phyloP scores from a whole-genome alignment of 2,113 vertebrate species.

The Toxotes jaculatrix region DNA sequence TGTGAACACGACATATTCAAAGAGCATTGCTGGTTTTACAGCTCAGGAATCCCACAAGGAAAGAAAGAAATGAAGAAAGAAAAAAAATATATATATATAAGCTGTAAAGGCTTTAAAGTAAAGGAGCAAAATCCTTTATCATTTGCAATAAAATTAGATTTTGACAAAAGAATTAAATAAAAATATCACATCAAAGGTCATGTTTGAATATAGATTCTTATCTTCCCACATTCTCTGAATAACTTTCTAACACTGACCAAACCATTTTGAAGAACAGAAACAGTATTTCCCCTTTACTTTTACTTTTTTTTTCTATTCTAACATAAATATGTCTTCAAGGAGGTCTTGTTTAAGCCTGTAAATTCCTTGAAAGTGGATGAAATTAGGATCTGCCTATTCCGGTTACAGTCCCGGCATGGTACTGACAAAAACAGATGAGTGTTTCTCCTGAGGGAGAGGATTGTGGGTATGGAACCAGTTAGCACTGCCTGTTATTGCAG shows the following conservation, averaged over 20 bases:
- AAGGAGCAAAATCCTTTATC: conserved; percentile 26
- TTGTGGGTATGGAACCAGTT: conserved; percentile 78
- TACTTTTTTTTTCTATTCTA: background rate
- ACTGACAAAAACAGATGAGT: conserved; percentile 80
- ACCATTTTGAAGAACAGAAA: conserved; percentile 56
- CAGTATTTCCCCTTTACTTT: conserved; percentile 28
- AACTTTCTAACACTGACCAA: conserved; percentile 55
- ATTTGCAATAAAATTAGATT: conserved; percentile 47
- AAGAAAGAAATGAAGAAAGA: background rate
- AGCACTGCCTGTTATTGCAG: conserved; percentile 81
- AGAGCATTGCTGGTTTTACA: background rate
- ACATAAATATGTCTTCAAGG: conserved; percentile 74
- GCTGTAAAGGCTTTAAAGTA: background rate
- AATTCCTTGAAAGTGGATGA: conserved; percentile 79
- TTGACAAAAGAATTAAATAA: conserved; percentile 20
- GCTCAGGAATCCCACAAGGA: background rate
- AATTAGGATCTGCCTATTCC: conserved; percentile 73
- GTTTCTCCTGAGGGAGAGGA: conserved; percentile 76
- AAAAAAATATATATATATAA: too few species aligned
- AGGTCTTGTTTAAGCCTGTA: conserved; percentile 75
- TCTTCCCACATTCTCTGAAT: conserved; percentile 48
- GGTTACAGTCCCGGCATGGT: conserved; percentile 72
- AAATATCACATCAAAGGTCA: conserved; percentile 54
- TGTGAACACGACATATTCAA: background rate
- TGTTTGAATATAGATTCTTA: conserved; percentile 54